Evolutionary conservation across 2,888 invertebrate genomes (phyloP), one percentile per base, ranked within the genome.

Genomic region (Leptinotarsa peninsularis): DNA sequence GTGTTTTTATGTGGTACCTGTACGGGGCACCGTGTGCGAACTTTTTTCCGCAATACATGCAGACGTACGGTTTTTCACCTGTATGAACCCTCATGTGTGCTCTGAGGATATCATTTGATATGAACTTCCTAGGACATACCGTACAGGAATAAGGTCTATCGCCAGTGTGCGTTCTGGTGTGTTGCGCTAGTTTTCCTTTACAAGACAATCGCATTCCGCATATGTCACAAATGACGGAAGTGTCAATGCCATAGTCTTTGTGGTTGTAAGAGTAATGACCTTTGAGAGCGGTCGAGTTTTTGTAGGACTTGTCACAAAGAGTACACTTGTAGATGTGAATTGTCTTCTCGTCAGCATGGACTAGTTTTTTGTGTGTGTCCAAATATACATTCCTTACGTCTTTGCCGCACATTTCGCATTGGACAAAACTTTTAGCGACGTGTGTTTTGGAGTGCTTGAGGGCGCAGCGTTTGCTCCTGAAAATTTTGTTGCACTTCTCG

Each of bases 1-100:
- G 91, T 84, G 90, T 91, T 86, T 91, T 87, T 84, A 91, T 90
- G 85, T 91, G 91, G 80, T 91, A 91, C 80, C 90, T 90, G 75
- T 91, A 89, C 67, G 91, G 91, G 79, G 90, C 90, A 27, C 90
- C 88, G 86, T 91, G 91, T 49, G 90, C 89, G 87, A 84, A 82
- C 50, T 83, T 83, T 72, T 85, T 83, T n/a, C 85, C 86, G 76
- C 86, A 87, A 18, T 81, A 76, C 68, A 79, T 76, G 58, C 83
- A 83, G 7, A 79, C 76, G 71, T 78, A 85, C 7, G 85, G 85
- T 71, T 83, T 84, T 56, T 83, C 84, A 0, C 84, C 84, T 1
- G 84, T 85, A 56, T 85, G 86, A 7, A 82, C 81, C 17, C 84
- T 73, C 73, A 81, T 80, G 66, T 86, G 86, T 15, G 81, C 81